Percentiles rank a stretch among this genome's conserved stretches.
Conservation (phyloP, 1,140 invertebrate genomes). For the Drosophila mauritiana region DNA sequence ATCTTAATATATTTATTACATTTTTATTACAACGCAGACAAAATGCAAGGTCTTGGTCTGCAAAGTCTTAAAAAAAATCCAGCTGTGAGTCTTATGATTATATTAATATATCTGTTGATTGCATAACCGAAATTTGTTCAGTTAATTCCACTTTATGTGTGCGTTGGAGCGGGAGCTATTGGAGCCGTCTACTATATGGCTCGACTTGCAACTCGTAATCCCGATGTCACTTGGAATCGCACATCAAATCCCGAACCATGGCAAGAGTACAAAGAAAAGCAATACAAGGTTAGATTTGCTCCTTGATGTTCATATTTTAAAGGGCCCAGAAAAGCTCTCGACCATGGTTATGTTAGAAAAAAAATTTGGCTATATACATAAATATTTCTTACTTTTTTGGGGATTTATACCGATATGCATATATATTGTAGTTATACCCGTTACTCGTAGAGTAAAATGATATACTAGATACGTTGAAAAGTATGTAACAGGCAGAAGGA, state of each 20-base stretch:
- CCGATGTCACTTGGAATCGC: constrained; percentile 8
- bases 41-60: constrained; percentile 6
- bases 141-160: constrained; percentile 8
- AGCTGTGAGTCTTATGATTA: background rate
- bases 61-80: constrained; percentile 11
- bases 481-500: no score
- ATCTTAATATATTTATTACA: background rate
- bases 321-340: background rate
- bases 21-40: background rate
- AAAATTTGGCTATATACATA: no score
- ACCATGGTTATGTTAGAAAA: background rate
- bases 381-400: no score
- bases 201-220: constrained; percentile 2
- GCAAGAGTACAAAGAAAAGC: constrained; percentile 8
- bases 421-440: no score
- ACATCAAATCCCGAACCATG: constrained; percentile 7
- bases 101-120: background rate
- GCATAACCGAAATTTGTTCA: background rate
- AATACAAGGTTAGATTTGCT: background rate
- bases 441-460: no score
- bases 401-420: no score
- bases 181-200: constrained; percentile 5
- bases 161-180: constrained; percentile 8
- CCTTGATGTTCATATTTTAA: background rate
- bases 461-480: no score